phyloP scores from a whole-genome alignment of 1,140 invertebrate genomes.

The Eupristina koningsbergeri region DNA sequence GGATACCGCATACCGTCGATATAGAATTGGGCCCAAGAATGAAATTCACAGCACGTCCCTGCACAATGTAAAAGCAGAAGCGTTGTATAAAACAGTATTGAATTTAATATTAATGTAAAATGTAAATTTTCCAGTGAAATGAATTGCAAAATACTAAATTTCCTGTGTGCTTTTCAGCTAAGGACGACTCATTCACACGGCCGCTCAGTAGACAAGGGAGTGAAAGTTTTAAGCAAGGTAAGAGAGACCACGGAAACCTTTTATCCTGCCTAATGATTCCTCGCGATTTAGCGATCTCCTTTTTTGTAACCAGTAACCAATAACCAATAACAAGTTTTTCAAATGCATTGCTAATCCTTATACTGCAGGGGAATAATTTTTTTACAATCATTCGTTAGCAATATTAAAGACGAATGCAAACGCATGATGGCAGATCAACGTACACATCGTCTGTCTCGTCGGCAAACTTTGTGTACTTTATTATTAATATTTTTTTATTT shows the following conservation, averaged over 20 bases:
- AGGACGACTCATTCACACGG: conserved; percentile 70
- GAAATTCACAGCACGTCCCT: no score
- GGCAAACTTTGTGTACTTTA: conserved; percentile 12
- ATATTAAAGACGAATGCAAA: conserved; percentile 3
- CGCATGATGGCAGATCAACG: conserved; percentile 11
- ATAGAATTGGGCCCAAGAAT: no score
- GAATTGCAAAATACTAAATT: neutral
- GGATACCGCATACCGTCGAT: no score
- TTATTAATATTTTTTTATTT: neutral
- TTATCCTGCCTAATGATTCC: conserved; percentile 59
- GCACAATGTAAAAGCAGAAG: no score
- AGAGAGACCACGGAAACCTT: conserved; percentile 55
- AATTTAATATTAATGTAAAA: no score
- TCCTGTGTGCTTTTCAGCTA: conserved; percentile 58
- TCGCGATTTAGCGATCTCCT: conserved; percentile 58
- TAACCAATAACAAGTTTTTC: conserved; percentile 61
- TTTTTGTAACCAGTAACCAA: conserved; percentile 62
- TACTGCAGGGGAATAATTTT: conserved; percentile 48
- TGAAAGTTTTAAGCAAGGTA: conserved; percentile 72
- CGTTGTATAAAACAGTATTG: no score
- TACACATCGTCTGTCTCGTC: conserved; percentile 13
- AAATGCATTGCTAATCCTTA: conserved; percentile 63
- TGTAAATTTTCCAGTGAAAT: no score
- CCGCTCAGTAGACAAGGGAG: conserved; percentile 71
- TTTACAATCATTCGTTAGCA: neutral